Percentiles rank a stretch among this genome's conserved stretches.
These are phyloP conservation scores for Drosophila willistoni DNA, from an alignment of 1,140 invertebrate species.

Conservation along the genomic window DNA sequence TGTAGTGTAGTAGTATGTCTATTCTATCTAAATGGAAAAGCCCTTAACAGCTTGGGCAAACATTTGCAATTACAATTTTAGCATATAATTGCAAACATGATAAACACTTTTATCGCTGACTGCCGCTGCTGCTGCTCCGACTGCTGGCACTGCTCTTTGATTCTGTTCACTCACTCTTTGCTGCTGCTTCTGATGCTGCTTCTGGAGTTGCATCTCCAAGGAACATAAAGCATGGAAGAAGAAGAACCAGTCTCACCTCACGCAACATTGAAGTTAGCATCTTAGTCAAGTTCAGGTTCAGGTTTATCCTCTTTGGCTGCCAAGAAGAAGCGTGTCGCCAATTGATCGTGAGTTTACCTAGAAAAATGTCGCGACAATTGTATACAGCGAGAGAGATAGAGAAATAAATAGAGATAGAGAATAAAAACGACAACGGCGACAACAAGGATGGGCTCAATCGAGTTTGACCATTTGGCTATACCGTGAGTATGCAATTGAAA, in stretches of 20 bases:
- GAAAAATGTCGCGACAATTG: constrained; percentile 82
- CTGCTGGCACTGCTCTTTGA: constrained; percentile 1
- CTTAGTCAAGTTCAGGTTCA: constrained; percentile 26
- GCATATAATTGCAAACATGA: constrained; percentile 82
- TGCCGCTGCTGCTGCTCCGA: constrained; percentile 9
- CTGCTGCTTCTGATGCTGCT: constrained; percentile 10
- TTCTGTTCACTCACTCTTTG: constrained; percentile 26
- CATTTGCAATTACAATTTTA: constrained; percentile 82
- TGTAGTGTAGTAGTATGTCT: constrained; percentile 47
- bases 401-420: constrained; percentile 32
- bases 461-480: constrained; percentile 13
- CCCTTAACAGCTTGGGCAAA: constrained; percentile 74
- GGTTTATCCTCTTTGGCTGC: constrained; percentile 58
- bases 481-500: constrained; percentile 73
- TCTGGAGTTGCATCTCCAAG: constrained; percentile 12
- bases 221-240: too few species aligned
- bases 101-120: constrained; percentile 77
- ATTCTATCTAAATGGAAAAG: constrained; percentile 64
- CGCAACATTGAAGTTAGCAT: constrained; percentile 37
- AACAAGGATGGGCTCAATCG: not conserved
- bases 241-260: constrained; percentile 57
- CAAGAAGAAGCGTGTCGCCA: constrained; percentile 83
- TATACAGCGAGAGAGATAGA: constrained; percentile 25
- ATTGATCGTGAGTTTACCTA: constrained; percentile 83
- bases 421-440: constrained; percentile 26